Evolutionary conservation across 2,113 vertebrate genomes (phyloP), one percentile per base, ranked within the genome.

Genomic region (Tapirus terrestris): DNA sequence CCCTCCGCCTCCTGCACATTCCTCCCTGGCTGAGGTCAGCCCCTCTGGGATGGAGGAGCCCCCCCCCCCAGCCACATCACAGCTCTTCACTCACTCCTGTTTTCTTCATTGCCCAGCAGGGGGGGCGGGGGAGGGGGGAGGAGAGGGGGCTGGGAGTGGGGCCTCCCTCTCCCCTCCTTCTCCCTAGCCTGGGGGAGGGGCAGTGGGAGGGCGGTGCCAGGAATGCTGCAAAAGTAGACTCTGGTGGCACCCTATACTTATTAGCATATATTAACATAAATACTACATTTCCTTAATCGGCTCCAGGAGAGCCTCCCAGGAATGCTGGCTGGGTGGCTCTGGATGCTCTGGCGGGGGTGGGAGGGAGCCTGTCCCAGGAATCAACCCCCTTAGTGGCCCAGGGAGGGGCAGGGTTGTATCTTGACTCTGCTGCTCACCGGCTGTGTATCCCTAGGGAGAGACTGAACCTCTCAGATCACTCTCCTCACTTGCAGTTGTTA

Each of bases 21-120:
- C 98, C 96, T 98, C 97, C 70, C 83, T 0, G 84, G 75, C 97
- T 98, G 98, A 98, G 97, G 98, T 98, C 98, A 98, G 97, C 97
- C 95, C 97, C 97, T 98, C 68, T 83, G 98, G 92, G 97, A 96
- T 58, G 92, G 65, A 70, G 89, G 83, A 58, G 73, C 56, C 39
- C 96, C 95, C 96, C 72, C 4, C 33, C 76, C 33, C 81, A 97
- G 98, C 98, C 98, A 98, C 98, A 98, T 98, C 98, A 98, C 97
- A 96, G 92, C 80, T 97, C 97, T 70, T 70, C 84, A 56, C 96
- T 93, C n/a, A 51, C 98, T 98, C 80, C 98, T 97, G 98, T 98
- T 98, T 98, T 97, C 97, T 93, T 87, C 98, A 95, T 98, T 94
- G 97, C 96, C 95, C 95, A 56, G 96, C 77, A 45, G 85, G 79